Evolutionary conservation across 2,888 invertebrate genomes (phyloP), one percentile per base, ranked within the genome.

Genomic region (Drepanosiphum platanoidis): DNA sequence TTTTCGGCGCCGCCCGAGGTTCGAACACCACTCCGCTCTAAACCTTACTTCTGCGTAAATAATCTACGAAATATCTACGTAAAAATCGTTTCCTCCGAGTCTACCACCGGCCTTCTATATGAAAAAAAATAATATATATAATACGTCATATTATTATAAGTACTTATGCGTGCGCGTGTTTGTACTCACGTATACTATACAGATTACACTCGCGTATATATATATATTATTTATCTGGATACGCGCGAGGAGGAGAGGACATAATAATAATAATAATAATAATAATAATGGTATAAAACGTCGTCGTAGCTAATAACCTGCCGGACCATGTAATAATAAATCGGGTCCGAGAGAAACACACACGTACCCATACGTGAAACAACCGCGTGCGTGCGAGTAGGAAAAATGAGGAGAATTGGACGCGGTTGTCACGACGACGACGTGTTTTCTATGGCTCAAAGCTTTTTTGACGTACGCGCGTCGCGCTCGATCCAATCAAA

Each of bases 361-460:
- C 72, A n/a, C 74, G 42, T 68, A 70, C 1, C 15, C n/a, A n/a
- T 39, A 30, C 9, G 3, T 30, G 34, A 32, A n/a, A n/a, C n/a
- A n/a, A 13, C 13, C 18, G 42, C 7, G 32, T 46, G 36, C n/a
- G 39, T 77, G 68, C n/a, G 70, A 27, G 70, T n/a, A 66, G n/a
- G 30, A 61, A 71, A 81, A 36, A 71, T 58, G 36, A 27, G 52
- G 27, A 30, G 32, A 42, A 83, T 84, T 84, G 52, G 83, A 66
- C 52, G 36, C 83, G 83, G 83, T 84, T 84, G 83, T 84, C 83
- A 84, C n/a, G n/a, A n/a, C n/a, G n/a, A 77, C 75, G 36, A 34
- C 36, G 83, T 58, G 30, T 81, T 81, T 81, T 81, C 81, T 81
- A 81, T 81, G 58, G 66, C 66, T 61, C 66, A 75, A n/a, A 84